Percentiles rank a stretch among this genome's conserved stretches.
Conservation (phyloP, 2,888 invertebrate genomes). For the Orchestes rusci region DNA sequence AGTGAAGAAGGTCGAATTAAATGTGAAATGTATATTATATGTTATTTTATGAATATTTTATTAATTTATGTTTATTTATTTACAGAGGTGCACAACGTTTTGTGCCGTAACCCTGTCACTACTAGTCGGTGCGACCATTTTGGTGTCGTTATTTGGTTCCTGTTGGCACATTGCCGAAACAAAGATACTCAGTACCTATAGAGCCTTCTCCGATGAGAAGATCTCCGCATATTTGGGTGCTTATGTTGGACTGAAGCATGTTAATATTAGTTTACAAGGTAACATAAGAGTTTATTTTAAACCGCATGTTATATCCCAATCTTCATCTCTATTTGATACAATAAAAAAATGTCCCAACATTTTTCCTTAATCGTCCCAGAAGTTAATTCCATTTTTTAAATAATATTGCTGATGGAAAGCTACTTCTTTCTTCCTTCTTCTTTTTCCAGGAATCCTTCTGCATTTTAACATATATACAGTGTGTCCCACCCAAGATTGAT, state of each 20-base stretch:
- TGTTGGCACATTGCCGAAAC: slow-evolving; percentile 88
- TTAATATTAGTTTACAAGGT: slow-evolving; percentile 93
- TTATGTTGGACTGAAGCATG: slow-evolving; percentile 86
- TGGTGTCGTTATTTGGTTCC: slow-evolving; percentile 88
- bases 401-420: too few species aligned
- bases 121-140: slow-evolving; percentile 86
- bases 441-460: too few species aligned
- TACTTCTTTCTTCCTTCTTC: too few species aligned
- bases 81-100: slow-evolving; percentile 88
- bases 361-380: too few species aligned
- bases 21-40: too few species aligned
- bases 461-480: too few species aligned
- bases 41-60: too few species aligned
- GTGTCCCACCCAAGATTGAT: too few species aligned
- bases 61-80: slow-evolving; percentile 34
- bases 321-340: too few species aligned
- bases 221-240: slow-evolving; percentile 85
- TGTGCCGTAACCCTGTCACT: slow-evolving; percentile 86
- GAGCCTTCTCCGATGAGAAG: slow-evolving; percentile 84
- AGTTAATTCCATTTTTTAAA: too few species aligned
- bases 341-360: too few species aligned
- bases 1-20: too few species aligned
- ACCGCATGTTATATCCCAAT: not conserved
- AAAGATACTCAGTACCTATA: slow-evolving; percentile 77
- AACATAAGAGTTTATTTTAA: slow-evolving; percentile 33